Percentiles rank a stretch among this genome's conserved stretches.
Conservation (phyloP, 2,888 invertebrate species). For the Microchrysa polita region DNA sequence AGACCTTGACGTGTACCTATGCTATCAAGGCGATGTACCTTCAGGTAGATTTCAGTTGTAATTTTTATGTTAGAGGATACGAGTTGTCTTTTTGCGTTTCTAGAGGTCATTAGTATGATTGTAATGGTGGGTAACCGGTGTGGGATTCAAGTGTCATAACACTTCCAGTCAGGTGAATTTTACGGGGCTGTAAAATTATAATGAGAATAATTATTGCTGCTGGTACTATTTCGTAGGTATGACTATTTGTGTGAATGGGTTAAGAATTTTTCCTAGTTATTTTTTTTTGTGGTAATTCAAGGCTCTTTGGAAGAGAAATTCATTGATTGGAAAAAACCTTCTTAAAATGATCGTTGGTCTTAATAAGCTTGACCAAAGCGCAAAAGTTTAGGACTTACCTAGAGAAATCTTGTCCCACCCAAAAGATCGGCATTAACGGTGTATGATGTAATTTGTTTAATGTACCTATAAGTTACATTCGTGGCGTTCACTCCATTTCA, state of each 20-base stretch:
- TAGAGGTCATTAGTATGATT: not conserved
- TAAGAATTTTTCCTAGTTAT: too few species aligned
- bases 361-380: too few species aligned
- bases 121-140: not conserved
- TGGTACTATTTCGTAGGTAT: not conserved
- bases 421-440: too few species aligned
- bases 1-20: constrained; percentile 22
- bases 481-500: too few species aligned
- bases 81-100: constrained; percentile 5
- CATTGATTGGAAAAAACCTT: too few species aligned
- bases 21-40: not conserved
- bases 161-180: constrained; percentile 27
- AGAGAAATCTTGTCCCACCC: too few species aligned
- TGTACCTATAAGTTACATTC: too few species aligned
- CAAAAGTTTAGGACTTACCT: too few species aligned
- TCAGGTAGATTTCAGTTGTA: not conserved
- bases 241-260: not conserved
- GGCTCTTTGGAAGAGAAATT: too few species aligned
- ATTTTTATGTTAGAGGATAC: not conserved
- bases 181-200: not conserved
- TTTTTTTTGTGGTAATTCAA: too few species aligned
- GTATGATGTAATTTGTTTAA: too few species aligned
- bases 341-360: too few species aligned
- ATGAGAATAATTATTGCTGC: not conserved
- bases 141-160: not conserved